phyloP scores from a whole-genome alignment of 2,113 vertebrate genomes.

The Clarias magur region DNA sequence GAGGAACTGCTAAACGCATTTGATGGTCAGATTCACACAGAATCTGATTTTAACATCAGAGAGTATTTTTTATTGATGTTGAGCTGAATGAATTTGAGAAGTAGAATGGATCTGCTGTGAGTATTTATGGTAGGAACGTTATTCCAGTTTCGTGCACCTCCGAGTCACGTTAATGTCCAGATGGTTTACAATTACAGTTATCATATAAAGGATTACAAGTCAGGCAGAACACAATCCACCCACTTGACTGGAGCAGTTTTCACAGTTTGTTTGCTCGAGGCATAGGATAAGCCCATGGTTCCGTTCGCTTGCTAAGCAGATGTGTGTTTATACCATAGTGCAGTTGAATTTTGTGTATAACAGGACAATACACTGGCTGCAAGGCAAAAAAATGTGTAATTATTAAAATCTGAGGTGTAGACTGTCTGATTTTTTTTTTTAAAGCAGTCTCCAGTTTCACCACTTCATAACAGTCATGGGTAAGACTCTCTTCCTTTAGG shows the following conservation, averaged over 20 bases:
- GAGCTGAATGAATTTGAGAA: neutral
- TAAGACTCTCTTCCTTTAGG: neutral
- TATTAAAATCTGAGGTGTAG: neutral
- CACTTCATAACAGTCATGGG: neutral
- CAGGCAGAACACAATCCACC: neutral
- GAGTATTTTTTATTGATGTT: conserved; percentile 6
- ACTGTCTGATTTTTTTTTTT: neutral
- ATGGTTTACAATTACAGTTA: neutral
- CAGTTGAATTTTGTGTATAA: neutral
- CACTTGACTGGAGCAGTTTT: neutral
- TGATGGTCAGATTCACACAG: neutral
- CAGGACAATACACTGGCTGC: neutral
- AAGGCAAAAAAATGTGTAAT: neutral
- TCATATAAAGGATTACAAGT: neutral
- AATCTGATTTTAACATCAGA: neutral
- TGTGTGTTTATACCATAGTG: neutral
- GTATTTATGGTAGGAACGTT: neutral
- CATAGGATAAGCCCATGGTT: neutral
- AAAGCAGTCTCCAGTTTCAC: neutral
- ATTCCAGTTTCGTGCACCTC: neutral
- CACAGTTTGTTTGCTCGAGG: neutral
- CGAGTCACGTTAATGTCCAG: conserved; percentile 5
- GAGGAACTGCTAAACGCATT: neutral
- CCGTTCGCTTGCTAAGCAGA: too few species aligned
- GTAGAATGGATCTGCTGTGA: neutral